Evolutionary conservation across 2,113 vertebrate species (phyloP).

Genomic region (Macrotus californicus): DNA sequence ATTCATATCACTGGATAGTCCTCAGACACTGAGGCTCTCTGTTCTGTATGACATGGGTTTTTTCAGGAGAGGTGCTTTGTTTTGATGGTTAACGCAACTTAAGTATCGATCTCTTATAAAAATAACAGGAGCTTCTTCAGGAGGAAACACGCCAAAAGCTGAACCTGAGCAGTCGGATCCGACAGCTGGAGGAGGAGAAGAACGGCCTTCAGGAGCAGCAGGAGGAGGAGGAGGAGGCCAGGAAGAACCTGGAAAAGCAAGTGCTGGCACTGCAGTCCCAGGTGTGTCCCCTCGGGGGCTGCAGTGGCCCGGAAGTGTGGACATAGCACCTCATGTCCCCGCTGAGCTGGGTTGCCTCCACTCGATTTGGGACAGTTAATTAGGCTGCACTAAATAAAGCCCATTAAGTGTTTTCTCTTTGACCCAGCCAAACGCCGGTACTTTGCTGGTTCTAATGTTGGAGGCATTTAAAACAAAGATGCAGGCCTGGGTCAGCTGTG

Average conservation of each 20-base stretch:
- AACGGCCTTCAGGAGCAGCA: conserved; percentile 94
- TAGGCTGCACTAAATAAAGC: conserved; percentile 27
- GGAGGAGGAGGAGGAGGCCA: conserved; percentile 95
- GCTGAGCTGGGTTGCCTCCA: fast-evolving
- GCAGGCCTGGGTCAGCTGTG: not conserved
- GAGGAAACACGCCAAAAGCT: conserved; percentile 98
- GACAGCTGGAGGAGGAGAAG: conserved; percentile 96
- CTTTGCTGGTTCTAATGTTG: not conserved
- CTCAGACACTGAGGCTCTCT: not conserved
- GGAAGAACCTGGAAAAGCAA: conserved; percentile 94
- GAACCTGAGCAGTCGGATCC: conserved; percentile 92
- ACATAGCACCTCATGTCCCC: not conserved
- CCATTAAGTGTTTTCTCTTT: not conserved
- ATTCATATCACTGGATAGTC: too few relatives aligned
- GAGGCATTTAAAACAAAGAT: not conserved
- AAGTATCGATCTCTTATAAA: not conserved
- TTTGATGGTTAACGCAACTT: not conserved
- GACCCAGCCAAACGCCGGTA: not conserved
- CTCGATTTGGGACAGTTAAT: not conserved
- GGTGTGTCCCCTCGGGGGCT: conserved; percentile 74
- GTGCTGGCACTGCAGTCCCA: conserved; percentile 89
- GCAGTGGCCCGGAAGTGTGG: not conserved
- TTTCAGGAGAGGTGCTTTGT: not conserved
- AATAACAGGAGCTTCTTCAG: conserved; percentile 90
- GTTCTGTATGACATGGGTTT: not conserved